Conservation (phyloP, 1,140 invertebrate species). For the Monomorium pharaonis region DNA sequence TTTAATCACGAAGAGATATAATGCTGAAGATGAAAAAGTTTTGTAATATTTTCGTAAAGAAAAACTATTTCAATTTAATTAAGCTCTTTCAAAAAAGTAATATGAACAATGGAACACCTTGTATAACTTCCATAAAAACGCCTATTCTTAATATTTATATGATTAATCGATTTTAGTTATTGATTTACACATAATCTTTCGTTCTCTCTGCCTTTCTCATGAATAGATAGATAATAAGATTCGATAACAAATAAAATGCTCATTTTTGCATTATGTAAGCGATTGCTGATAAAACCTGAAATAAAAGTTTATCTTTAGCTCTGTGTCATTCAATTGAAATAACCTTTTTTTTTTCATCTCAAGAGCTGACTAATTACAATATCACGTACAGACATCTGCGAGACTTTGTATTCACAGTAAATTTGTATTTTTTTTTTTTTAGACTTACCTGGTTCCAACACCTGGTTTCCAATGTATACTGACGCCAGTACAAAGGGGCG, state of each 20-base stretch:
- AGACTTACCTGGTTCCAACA: slow-evolving; percentile 62
- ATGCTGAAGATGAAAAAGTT: not conserved
- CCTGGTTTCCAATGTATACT: slow-evolving; percentile 72
- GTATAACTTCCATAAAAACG: not conserved
- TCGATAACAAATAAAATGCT: not conserved
- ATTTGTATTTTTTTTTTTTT: slow-evolving; percentile 43
- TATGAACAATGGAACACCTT: not conserved
- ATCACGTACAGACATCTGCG: not conserved
- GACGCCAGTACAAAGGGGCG: slow-evolving; percentile 66
- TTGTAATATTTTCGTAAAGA: not conserved
- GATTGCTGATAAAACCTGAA: not conserved
- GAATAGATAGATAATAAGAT: not conserved
- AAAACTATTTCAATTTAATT: not conserved
- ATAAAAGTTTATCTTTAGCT: slow-evolving; percentile 17
- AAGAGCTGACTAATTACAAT: not conserved
- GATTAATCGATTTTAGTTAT: not conserved
- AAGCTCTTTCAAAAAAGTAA: not conserved
- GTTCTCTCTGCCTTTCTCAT: too few species aligned
- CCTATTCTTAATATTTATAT: not conserved
- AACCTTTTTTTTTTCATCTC: not conserved
- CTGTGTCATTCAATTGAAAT: not conserved
- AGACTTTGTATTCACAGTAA: not conserved
- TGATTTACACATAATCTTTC: not conserved
- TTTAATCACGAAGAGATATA: not conserved
- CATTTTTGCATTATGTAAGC: not conserved